Percentiles rank a stretch among this genome's conserved stretches.
These are phyloP conservation scores for Holacanthus passer DNA, from an alignment of 2,113 vertebrate genomes.

Conservation along the genomic window DNA sequence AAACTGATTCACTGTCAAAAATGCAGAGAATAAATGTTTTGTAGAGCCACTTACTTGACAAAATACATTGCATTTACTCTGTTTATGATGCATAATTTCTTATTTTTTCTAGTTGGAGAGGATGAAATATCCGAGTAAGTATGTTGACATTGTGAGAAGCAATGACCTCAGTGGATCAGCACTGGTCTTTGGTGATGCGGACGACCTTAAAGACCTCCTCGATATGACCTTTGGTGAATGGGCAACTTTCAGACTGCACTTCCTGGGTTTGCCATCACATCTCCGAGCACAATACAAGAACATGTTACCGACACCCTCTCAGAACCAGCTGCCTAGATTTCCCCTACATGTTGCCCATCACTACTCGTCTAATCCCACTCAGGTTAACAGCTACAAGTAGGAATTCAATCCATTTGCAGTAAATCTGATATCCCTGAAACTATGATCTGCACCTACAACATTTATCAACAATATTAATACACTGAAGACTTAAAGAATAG, in stretches of 20 bases:
- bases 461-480: background rate
- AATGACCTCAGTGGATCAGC: constrained; percentile 76
- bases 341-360: background rate
- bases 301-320: background rate
- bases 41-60: background rate
- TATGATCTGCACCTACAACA: background rate
- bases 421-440: background rate
- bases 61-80: background rate
- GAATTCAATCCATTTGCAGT: background rate
- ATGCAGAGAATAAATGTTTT: background rate
- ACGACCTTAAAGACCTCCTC: constrained; percentile 80
- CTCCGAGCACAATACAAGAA: constrained; percentile 32
- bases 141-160: constrained; percentile 66
- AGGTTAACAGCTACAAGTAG: background rate
- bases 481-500: background rate
- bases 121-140: constrained; percentile 67
- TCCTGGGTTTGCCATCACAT: constrained; percentile 68
- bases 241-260: constrained; percentile 81
- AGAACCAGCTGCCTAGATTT: constrained; percentile 11
- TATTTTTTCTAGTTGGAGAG: constrained; percentile 71
- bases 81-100: constrained; percentile 19
- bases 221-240: constrained; percentile 84
- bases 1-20: background rate
- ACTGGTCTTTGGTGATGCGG: constrained; percentile 76
- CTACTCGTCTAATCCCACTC: constrained; percentile 28